A percentile compares a stretch with the other conserved stretches of the same genome.
These are phyloP conservation scores for Melieria omissa DNA, from an alignment of 2,888 invertebrate species.

Conservation along the genomic window DNA sequence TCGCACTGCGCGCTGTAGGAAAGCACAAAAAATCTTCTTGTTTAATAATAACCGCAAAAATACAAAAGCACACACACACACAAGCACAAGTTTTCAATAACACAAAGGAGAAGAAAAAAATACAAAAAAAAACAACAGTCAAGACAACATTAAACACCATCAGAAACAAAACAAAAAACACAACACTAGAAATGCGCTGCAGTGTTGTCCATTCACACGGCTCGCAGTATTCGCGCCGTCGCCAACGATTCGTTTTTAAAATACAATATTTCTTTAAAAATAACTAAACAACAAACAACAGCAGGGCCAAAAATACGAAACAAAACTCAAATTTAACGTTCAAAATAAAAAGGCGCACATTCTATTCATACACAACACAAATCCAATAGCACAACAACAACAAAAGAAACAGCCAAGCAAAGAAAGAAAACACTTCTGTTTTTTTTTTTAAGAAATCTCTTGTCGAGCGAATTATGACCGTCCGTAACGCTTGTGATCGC, in stretches of 20 bases:
- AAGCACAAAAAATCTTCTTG: too few relatives aligned
- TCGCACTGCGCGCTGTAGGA: too few relatives aligned
- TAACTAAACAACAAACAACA: background rate
- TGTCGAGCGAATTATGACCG: conserved; percentile 1
- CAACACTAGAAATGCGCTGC: background rate
- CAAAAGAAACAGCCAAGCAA: background rate
- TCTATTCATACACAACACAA: background rate
- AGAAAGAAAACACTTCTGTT: background rate
- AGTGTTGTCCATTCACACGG: background rate
- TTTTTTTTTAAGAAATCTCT: background rate
- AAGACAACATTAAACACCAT: background rate
- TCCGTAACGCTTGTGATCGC: conserved; percentile 10
- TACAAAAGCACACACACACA: background rate
- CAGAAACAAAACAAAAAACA: background rate
- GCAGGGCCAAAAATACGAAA: background rate
- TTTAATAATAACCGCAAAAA: background rate
- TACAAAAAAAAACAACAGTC: background rate
- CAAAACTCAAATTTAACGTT: background rate
- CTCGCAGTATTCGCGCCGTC: too few relatives aligned
- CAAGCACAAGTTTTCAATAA: background rate
- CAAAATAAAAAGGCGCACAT: background rate
- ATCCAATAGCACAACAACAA: background rate
- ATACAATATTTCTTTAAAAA: too few relatives aligned
- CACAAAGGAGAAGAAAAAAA: background rate
- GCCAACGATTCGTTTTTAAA: too few relatives aligned